phyloP scores from a whole-genome alignment of 2,797 vertebrate genomes.

The Anguilla marmorata region DNA sequence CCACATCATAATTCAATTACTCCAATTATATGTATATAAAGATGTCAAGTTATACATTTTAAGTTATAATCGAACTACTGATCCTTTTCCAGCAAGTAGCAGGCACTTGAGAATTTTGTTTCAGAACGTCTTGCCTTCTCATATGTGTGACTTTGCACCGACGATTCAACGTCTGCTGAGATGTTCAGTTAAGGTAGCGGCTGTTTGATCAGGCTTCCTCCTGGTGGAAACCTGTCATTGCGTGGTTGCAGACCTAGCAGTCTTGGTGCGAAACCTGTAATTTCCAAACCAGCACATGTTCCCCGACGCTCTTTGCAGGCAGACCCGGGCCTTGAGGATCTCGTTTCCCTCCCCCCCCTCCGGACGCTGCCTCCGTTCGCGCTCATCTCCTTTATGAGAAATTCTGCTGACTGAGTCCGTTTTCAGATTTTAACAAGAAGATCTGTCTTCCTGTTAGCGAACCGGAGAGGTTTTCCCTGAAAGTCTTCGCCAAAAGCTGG shows the following conservation, averaged over 20 bases:
- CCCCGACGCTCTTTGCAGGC: not conserved
- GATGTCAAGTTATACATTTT: not conserved
- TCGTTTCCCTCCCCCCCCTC: not conserved
- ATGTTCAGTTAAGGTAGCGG: not conserved
- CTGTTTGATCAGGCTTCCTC: not conserved
- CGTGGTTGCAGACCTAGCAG: conserved; percentile 18
- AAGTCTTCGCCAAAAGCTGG: not conserved
- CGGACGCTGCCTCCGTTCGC: not conserved
- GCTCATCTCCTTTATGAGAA: not conserved
- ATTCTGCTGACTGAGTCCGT: not conserved
- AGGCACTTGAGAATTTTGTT: not conserved
- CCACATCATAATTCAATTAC: not conserved
- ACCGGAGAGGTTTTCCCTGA: not conserved
- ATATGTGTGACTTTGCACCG: not conserved
- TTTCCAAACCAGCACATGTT: conserved; percentile 1
- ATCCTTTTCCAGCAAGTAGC: not conserved
- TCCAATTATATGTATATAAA: not conserved
- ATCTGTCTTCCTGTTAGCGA: not conserved
- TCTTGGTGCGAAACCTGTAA: not conserved
- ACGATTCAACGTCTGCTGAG: not conserved
- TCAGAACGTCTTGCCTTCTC: not conserved
- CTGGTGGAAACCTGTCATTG: not conserved
- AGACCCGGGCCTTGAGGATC: not conserved
- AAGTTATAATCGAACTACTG: not conserved
- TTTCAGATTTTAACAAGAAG: too few relatives aligned